Conservation (phyloP, 2,113 vertebrate genomes). For the Phodopus roborovskii region DNA sequence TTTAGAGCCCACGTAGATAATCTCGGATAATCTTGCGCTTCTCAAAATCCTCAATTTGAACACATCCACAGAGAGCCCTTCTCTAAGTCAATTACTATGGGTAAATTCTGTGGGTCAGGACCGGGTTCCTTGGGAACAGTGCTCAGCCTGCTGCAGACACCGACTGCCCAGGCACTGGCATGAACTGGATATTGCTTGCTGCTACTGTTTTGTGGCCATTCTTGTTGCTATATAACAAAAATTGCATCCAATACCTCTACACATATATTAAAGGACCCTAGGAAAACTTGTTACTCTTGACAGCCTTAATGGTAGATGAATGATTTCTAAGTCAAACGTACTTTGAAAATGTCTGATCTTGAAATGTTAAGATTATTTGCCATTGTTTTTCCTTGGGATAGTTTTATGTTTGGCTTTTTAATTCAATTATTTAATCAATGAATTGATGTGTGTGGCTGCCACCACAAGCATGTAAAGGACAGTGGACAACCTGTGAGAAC, state of each 20-base stretch:
- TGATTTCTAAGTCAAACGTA: slow-evolving; percentile 43
- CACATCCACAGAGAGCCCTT: slow-evolving; percentile 4
- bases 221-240: not conserved
- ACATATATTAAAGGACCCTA: not conserved
- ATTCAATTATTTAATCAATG: not conserved
- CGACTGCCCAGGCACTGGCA: not conserved
- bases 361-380: not conserved
- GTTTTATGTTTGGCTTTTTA: not conserved
- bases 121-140: not conserved
- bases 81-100: slow-evolving; percentile 2
- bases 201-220: not conserved
- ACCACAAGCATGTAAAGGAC: not conserved
- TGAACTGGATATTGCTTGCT: not conserved
- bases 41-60: slow-evolving; percentile 13
- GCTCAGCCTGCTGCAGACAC: not conserved
- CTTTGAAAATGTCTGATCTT: slow-evolving; percentile 1
- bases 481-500: not conserved
- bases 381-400: not conserved
- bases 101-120: not conserved
- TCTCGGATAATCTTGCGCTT: not conserved
- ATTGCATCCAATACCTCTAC: not conserved
- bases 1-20: not conserved
- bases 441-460: not conserved
- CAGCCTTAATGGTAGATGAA: not conserved
- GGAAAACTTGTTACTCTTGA: not conserved